phyloP scores from a whole-genome alignment of 2,797 vertebrate genomes.

The Vultur gryphus region DNA sequence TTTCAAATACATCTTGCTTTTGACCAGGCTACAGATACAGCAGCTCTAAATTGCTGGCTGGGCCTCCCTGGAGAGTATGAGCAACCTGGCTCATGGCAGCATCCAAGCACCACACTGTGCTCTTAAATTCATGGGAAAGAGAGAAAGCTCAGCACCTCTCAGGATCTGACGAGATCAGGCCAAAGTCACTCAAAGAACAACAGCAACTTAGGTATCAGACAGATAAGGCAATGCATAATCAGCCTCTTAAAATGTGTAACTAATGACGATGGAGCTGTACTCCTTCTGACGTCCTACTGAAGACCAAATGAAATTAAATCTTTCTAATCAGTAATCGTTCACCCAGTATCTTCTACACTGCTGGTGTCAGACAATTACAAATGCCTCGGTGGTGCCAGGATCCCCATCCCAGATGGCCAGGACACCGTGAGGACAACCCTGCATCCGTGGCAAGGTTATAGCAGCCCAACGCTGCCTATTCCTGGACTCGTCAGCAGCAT shows the following conservation, averaged over 20 bases:
- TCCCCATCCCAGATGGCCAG: neutral
- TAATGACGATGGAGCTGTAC: rapidly evolving
- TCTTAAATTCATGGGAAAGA: neutral
- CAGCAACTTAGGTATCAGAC: neutral
- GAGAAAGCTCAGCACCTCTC: neutral
- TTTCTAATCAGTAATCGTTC: slow-evolving; percentile 8
- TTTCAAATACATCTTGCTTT: neutral
- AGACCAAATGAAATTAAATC: neutral
- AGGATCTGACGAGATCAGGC: neutral
- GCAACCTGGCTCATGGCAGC: neutral
- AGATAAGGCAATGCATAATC: neutral
- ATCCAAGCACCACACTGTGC: neutral
- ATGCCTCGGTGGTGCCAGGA: neutral
- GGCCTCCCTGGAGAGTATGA: neutral
- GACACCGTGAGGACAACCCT: neutral
- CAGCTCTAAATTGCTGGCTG: neutral
- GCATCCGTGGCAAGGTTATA: neutral
- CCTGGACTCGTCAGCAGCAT: neutral
- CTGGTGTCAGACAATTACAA: neutral
- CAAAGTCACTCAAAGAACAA: neutral
- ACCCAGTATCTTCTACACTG: neutral
- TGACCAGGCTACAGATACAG: neutral
- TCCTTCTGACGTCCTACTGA: neutral
- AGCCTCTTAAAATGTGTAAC: neutral
- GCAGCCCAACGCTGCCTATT: neutral